phyloP scores from a whole-genome alignment of 2,113 vertebrate species.

The Triplophysa dalaica region DNA sequence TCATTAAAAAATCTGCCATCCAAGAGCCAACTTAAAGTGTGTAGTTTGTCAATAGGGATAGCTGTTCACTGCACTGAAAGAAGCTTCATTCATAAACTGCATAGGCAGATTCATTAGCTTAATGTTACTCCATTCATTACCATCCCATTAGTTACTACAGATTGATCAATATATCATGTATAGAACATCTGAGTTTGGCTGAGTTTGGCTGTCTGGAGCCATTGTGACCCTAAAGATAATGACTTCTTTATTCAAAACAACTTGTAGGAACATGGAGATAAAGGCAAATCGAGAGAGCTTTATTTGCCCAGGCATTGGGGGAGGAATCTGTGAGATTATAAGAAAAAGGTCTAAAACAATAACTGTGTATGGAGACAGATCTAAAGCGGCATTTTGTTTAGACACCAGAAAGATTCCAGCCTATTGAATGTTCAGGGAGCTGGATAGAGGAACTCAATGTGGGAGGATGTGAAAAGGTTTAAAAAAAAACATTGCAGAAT shows the following conservation, averaged over 20 bases:
- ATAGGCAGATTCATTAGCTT: constrained; percentile 85
- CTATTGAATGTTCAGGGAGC: constrained; percentile 15
- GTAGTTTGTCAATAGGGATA: neutral
- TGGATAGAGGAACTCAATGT: neutral
- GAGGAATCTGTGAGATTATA: constrained; percentile 82
- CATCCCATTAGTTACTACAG: constrained; percentile 83
- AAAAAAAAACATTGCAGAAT: neutral
- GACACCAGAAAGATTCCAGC: neutral
- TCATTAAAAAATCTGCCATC: neutral
- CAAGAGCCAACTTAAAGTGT: neutral
- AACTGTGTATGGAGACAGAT: constrained; percentile 64
- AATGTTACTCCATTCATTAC: constrained; percentile 82
- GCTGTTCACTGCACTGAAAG: neutral
- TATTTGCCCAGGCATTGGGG: constrained; percentile 67
- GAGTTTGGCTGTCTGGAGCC: constrained; percentile 89
- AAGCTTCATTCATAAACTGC: constrained; percentile 82
- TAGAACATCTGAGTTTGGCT: constrained; percentile 90
- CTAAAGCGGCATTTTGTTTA: constrained; percentile 48
- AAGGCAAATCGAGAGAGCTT: constrained; percentile 80
- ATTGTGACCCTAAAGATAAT: constrained; percentile 90
- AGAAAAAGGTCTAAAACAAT: constrained; percentile 72
- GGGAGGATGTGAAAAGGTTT: constrained; percentile 1
- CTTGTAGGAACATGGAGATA: constrained; percentile 96
- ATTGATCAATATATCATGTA: constrained; percentile 96
- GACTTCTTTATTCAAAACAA: constrained; percentile 88